Conservation (phyloP, 2,888 invertebrate species). For the Lithophane ornitopus region DNA sequence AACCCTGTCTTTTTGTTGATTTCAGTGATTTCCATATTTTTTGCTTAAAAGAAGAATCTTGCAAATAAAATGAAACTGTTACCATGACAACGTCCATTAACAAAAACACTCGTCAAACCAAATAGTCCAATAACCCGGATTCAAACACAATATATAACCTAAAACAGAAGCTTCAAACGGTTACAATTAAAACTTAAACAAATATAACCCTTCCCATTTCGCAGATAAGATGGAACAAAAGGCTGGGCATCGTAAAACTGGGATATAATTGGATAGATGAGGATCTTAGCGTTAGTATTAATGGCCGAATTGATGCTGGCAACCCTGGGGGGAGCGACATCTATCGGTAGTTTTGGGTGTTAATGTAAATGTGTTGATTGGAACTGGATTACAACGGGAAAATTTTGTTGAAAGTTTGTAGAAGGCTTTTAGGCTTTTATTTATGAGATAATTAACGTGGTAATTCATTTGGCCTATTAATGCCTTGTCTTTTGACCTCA, state of each 20-base stretch:
- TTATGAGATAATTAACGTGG: too few relatives aligned
- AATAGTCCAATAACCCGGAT: constrained; percentile 3
- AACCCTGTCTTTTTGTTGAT: not conserved
- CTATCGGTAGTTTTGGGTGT: constrained; percentile 33
- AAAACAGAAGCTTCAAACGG: constrained; percentile 45
- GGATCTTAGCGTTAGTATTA: constrained; percentile 57
- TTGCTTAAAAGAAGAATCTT: not conserved
- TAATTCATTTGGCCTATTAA: not conserved
- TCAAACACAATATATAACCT: constrained; percentile 11
- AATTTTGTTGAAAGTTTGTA: not conserved
- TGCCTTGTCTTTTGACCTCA: not conserved
- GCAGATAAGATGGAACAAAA: constrained; percentile 60
- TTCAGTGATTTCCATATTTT: not conserved
- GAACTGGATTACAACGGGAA: not conserved
- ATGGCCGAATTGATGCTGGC: constrained; percentile 52
- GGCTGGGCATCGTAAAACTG: constrained; percentile 57
- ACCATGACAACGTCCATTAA: not conserved
- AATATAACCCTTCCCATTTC: constrained; percentile 47
- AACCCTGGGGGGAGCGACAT: constrained; percentile 20
- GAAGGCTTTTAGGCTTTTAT: not conserved
- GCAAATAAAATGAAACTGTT: not conserved
- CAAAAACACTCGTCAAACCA: constrained; percentile 8
- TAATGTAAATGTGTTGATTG: constrained; percentile 22
- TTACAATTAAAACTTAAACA: constrained; percentile 53
- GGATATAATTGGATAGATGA: constrained; percentile 64